Percentiles rank a stretch among this genome's conserved stretches.
phyloP scores from a whole-genome alignment of 2,113 vertebrate species.

The Paralichthys olivaceus region DNA sequence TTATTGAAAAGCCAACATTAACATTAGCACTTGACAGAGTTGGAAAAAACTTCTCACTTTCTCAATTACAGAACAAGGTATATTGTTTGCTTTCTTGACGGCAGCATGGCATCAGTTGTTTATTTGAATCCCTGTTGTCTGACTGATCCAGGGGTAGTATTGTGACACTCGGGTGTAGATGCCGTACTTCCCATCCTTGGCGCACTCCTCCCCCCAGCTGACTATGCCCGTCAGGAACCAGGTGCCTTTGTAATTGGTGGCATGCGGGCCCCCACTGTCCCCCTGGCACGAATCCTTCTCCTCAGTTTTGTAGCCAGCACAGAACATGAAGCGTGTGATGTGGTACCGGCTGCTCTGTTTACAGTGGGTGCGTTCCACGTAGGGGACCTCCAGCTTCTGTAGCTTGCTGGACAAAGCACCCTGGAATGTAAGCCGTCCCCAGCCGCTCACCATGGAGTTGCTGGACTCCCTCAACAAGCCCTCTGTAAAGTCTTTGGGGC shows the following conservation, averaged over 20 bases:
- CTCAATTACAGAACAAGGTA: neutral
- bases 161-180: constrained; percentile 90
- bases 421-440: constrained; percentile 80
- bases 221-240: constrained; percentile 95
- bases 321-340: constrained; percentile 92
- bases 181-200: constrained; percentile 89
- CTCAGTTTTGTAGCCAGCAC: constrained; percentile 82
- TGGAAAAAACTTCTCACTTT: neutral
- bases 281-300: constrained; percentile 90
- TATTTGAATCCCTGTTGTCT: constrained; percentile 65
- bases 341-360: constrained; percentile 83
- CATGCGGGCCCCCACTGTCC: constrained; percentile 93
- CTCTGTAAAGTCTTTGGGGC: constrained; percentile 87
- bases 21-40: neutral
- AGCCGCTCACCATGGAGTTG: constrained; percentile 89
- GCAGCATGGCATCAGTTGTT: constrained; percentile 5
- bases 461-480: constrained; percentile 73
- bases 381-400: constrained; percentile 87
- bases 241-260: constrained; percentile 83
- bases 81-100: neutral
- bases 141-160: constrained; percentile 89
- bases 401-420: constrained; percentile 81
- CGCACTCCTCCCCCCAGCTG: constrained; percentile 97
- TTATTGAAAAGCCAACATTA: constrained; percentile 25
- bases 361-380: constrained; percentile 85